Base-by-base conservation (phyloP, 2,888 invertebrate species). In the Tricholauxania praeusta region DNA sequence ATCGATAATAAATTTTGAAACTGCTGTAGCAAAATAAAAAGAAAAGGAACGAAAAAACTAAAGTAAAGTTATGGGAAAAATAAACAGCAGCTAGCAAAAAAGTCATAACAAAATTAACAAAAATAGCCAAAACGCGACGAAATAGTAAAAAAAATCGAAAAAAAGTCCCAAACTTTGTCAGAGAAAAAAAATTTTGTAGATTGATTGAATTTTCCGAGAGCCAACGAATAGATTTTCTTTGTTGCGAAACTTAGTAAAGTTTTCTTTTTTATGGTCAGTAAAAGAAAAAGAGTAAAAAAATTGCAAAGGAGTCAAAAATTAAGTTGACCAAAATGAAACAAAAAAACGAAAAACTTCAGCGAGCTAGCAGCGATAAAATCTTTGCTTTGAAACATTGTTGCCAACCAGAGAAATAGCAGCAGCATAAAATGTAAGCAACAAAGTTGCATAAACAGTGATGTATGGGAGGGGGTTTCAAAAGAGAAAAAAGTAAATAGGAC, bases 1-100 rank as follows among this genome's bases (percentile, higher is more conserved):
- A 68, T 59, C 68, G 67, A 67, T 67, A 67, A 67, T 39, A 67
- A 68, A 57, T 68, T 68, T 48, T 66, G 32, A 66, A 64, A 12
- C 64, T 39, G 60, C 19, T 12, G n/a, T 39, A 39, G 8, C 10
- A 39, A 39, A 10, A 39, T 39, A 10, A 39, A 39, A 39, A 39
- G 39, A 39, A 39, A 10, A 6, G 7, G n/a, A n/a, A n/a, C n/a
- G n/a, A n/a, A n/a, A 39, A 39, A 39, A 10, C 39, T 39, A 60
- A 32, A 28, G 39, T 28, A 51, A 51, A 52, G 53, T 5, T 47
- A 63, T 47, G 47, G 17, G 14, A 15, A 60, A 32, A 19, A 68
- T 15, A 19, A 57, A 49, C 19, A 47, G n/a, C 8, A 57, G 28
- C 6, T 12, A 62, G 8, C 7, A 28, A 17, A 49, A 32, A 60